phyloP scores from a whole-genome alignment of 2,797 vertebrate species.

The Liparis tanakae region DNA sequence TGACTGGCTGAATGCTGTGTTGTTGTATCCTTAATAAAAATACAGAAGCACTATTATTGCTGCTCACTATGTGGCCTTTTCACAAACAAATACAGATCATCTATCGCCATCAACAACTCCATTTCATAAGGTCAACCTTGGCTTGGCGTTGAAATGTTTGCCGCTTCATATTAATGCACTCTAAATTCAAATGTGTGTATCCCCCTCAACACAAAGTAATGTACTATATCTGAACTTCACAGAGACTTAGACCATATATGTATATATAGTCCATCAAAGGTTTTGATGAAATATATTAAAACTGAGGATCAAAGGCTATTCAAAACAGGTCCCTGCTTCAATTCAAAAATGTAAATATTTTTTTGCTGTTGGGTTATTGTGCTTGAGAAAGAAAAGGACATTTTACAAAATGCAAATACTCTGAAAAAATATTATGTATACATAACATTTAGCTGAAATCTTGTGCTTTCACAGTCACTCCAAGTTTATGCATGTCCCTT shows the following conservation, averaged over 20 bases:
- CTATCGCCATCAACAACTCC: constrained; percentile 45
- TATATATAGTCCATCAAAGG: constrained; percentile 16
- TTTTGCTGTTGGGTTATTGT: background rate
- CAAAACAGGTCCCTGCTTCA: background rate
- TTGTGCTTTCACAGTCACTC: background rate
- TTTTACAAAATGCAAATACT: background rate
- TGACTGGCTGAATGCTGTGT: background rate
- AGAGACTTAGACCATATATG: background rate
- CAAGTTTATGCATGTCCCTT: background rate
- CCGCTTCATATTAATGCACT: constrained; percentile 36
- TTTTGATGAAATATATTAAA: constrained; percentile 16
- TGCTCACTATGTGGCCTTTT: constrained; percentile 58
- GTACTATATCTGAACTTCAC: background rate
- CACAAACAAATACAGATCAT: constrained; percentile 67
- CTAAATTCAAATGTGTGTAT: constrained; percentile 45
- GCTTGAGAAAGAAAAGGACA: background rate
- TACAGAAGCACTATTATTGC: constrained; percentile 43
- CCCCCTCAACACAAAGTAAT: background rate
- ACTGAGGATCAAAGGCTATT: background rate
- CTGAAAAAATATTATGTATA: background rate
- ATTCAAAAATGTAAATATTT: background rate
- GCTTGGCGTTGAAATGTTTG: constrained; percentile 40
- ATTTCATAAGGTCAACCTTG: constrained; percentile 65
- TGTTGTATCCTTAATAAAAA: constrained; percentile 44
- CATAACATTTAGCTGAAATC: background rate